Evolutionary conservation across 2,888 invertebrate species (phyloP).

Genomic region (Falcaria lacertinaria): DNA sequence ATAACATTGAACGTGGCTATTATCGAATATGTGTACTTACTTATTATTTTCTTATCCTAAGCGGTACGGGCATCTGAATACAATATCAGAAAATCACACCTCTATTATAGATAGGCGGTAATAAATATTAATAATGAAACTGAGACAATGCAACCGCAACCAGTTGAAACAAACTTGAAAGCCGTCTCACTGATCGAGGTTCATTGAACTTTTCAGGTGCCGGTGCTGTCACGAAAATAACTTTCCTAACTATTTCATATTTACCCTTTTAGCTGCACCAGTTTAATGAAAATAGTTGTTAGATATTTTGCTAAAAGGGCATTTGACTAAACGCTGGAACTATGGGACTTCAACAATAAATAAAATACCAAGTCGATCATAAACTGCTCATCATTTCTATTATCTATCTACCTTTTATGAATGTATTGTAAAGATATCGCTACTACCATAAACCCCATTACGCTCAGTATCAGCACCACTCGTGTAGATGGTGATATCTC

Average conservation of each 20-base stretch:
- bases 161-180: not conserved
- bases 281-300: constrained; percentile 1
- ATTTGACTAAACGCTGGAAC: too few relatives aligned
- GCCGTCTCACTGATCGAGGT: constrained; percentile 14
- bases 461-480: constrained; percentile 41
- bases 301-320: too few relatives aligned
- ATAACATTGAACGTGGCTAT: too few relatives aligned
- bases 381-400: too few relatives aligned
- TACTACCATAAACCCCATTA: constrained; percentile 14
- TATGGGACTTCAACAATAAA: too few relatives aligned
- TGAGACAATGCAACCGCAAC: not conserved
- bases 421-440: constrained; percentile 28
- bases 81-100: too few relatives aligned
- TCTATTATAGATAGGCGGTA: too few relatives aligned
- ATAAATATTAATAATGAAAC: too few relatives aligned
- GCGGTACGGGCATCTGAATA: too few relatives aligned
- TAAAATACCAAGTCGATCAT: too few relatives aligned
- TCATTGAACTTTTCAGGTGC: constrained; percentile 38
- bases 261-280: constrained; percentile 14
- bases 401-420: constrained; percentile 16
- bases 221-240: constrained; percentile 37
- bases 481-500: constrained; percentile 37
- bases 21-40: too few relatives aligned
- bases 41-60: too few relatives aligned
- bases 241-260: constrained; percentile 16